A percentile compares a stretch with the other conserved stretches of the same genome.
Conservation (phyloP, 2,888 invertebrate species). For the Eristalis tenax region DNA sequence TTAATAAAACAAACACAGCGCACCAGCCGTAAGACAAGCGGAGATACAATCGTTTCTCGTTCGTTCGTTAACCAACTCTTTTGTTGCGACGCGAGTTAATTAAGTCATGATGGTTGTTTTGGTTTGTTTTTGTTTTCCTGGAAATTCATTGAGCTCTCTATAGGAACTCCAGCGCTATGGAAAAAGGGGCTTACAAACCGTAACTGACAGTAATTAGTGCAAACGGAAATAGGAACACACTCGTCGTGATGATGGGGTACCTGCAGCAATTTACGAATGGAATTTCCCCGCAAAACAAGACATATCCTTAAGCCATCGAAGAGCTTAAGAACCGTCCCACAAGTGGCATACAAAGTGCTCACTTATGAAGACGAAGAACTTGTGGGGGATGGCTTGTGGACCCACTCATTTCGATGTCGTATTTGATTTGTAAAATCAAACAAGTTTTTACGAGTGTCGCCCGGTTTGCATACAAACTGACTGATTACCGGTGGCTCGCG, state of each 20-base stretch:
- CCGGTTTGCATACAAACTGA: background rate
- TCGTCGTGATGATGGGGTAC: background rate
- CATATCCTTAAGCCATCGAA: background rate
- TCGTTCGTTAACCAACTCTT: slow-evolving; percentile 54
- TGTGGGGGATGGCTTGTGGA: background rate
- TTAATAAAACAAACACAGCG: slow-evolving; percentile 18
- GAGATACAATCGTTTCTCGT: background rate
- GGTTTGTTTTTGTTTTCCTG: slow-evolving; percentile 37
- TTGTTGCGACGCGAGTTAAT: slow-evolving; percentile 35
- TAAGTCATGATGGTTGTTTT: slow-evolving; percentile 9
- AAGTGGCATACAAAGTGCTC: background rate
- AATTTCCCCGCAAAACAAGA: background rate
- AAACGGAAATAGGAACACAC: slow-evolving; percentile 53
- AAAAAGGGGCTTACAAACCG: slow-evolving; percentile 27
- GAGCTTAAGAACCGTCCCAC: background rate
- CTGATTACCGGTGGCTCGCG: background rate
- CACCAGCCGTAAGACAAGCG: background rate
- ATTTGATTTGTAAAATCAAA: background rate
- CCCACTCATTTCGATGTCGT: background rate
- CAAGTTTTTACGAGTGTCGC: background rate
- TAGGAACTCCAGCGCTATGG: slow-evolving; percentile 41
- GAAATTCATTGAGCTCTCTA: slow-evolving; percentile 57
- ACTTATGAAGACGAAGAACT: background rate
- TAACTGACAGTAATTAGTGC: slow-evolving; percentile 52
- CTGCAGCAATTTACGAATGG: background rate